These are phyloP conservation scores for Heliconius nattereri DNA, from an alignment of 1,140 invertebrate genomes.

Conservation along the genomic window DNA sequence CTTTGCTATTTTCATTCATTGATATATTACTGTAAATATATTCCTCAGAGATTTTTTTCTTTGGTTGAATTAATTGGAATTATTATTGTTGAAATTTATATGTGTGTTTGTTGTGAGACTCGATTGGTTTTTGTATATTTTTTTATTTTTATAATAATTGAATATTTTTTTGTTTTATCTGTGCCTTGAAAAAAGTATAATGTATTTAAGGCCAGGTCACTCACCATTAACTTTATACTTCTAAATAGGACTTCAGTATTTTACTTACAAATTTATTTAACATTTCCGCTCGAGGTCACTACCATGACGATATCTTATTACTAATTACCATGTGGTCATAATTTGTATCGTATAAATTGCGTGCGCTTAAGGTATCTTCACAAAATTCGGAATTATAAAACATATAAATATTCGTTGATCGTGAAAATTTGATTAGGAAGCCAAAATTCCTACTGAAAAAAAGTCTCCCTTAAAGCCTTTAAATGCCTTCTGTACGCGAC, in stretches of 20 bases:
- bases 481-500: conserved; percentile 46
- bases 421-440: conserved; percentile 73
- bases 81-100: no score
- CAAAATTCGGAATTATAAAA: conserved; percentile 60
- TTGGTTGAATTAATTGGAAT: no score
- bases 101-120: no score
- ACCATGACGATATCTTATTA: conserved; percentile 34
- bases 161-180: background rate
- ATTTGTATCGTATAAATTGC: conserved; percentile 53
- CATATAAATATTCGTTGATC: conserved; percentile 80
- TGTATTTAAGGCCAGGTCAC: background rate
- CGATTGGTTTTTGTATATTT: no score
- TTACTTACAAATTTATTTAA: conserved; percentile 34
- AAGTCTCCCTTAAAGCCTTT: conserved; percentile 47
- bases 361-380: conserved; percentile 49
- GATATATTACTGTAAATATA: no score
- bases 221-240: background rate
- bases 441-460: conserved; percentile 64
- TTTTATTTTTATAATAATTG: no score
- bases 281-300: conserved; percentile 41
- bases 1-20: no score
- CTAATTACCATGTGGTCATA: conserved; percentile 49
- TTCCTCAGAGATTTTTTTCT: no score
- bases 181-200: background rate
- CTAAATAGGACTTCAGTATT: conserved; percentile 29